Evolutionary conservation across 2,888 invertebrate species (phyloP), one percentile per base, ranked within the genome.

Genomic region (Zygogramma bicolorata): DNA sequence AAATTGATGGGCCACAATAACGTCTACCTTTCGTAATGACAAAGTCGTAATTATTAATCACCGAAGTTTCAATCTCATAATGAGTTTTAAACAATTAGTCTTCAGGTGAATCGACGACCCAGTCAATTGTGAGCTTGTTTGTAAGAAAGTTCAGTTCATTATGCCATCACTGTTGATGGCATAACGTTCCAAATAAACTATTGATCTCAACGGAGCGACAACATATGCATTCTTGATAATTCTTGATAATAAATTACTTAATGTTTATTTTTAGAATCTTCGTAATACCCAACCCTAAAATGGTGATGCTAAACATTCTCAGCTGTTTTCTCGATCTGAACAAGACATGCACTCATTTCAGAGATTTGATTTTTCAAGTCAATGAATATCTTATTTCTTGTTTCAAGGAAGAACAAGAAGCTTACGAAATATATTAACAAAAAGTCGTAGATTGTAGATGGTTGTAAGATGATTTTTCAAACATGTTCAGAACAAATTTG

Each of bases 221-320:
- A 27, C 53, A 53, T 53, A 25, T 63, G 63, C 61, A 42, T 42
- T 62, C 57, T 60, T 42, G 67, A 67, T 67, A 67, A 42, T 42
- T 62, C 57, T 60, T 42, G 67, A 67, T 67, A 67, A 46, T 46
- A 27, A 40, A 46, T 67, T 67, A 67, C 67, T 18, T 29, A 67
- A 67, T 29, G 20, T 60, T 59, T 67, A 67, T 67, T 60, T 67
- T 67, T 67, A 67, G 67, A 67, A 20, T 10, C 46, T 67, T 42
- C 42, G 42, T 59, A 40, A 65, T 53, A 27, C 38, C 27, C 15
- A 57, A 34, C 31, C 53, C 57, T 8, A 57, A 65, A 46, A 63
- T 42, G 62, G 46, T 18, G 27, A 25, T 63, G 25, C 25, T 53
- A 5, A 53, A 53, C 53, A 27, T 53, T 22, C 27, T 53, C 53